Conservation (phyloP, 2,113 vertebrate species). For the Carassius gibelio region DNA sequence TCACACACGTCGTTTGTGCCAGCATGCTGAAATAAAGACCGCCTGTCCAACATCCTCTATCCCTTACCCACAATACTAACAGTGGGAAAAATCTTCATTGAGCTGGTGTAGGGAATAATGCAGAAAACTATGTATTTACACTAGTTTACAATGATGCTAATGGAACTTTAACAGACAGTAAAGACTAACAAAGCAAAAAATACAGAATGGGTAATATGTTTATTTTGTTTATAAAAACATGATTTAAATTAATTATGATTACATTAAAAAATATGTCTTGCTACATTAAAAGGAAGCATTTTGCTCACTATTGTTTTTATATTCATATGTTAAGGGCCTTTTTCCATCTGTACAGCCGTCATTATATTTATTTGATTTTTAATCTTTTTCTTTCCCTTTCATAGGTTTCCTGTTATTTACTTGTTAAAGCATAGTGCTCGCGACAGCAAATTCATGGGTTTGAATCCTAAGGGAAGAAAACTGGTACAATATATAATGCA, state of each 20-base stretch:
- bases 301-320: neutral
- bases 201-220: neutral
- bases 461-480: neutral
- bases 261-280: no score
- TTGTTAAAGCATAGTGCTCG: neutral
- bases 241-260: neutral
- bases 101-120: neutral
- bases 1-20: slow-evolving; percentile 51
- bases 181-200: neutral
- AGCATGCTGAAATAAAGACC: slow-evolving; percentile 54
- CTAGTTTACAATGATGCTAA: neutral
- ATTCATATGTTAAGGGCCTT: neutral
- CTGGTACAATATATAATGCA: neutral
- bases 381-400: neutral
- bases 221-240: neutral
- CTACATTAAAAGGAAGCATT: no score
- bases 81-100: neutral
- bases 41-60: slow-evolving; percentile 41
- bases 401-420: neutral
- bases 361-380: neutral
- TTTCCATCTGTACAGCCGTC: neutral
- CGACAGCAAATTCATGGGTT: neutral
- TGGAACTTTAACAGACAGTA: neutral
- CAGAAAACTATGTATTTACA: neutral
- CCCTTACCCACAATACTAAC: slow-evolving; percentile 1